Base-by-base conservation (phyloP, 1,140 invertebrate species). In the Megathymus violae region DNA sequence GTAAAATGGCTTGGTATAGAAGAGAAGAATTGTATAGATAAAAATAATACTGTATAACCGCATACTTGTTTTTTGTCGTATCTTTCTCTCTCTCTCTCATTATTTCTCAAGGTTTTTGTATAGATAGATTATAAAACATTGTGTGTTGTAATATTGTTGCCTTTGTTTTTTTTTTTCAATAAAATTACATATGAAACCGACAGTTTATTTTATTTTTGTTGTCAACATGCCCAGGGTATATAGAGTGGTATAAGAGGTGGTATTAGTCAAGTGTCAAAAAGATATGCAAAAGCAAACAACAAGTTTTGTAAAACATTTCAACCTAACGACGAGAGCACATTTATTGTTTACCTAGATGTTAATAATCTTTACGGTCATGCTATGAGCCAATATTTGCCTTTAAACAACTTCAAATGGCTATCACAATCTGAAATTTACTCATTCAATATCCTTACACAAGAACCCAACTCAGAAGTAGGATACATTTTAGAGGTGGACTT, bases 321-420 rank as follows among this genome's bases (percentile, higher is more conserved):
- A 31, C 1, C 17, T 3, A 41, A 50, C 10, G 36, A 78, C 44
- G 51, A 61, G 9, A 51, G 17, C 16, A 74, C 17, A 5, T 89
- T 78, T 70, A 31, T 91, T n/a, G 52, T 77, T 4, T 90, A 91
- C 74, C 69, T 79, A 4, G 91, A 92, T 77, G 69, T 50, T 4
- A 88, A 83, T 48, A 90, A 92, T 70, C 67, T 92, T 11, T 92
- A 92, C 78, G 89, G 89, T 9, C 74, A 52, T 17, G 76, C 77
- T 22, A 88, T 92, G 82, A 6, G 2, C 71, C 62, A 64, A 19
- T 16, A 17, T 7, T 17, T 68, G 34, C 51, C 65, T 4, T 13
- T 40, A 38, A 19, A 17, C n/a, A 38, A 27, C 41, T 67, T 70
- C 31, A 16, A 43, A 41, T 68, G 25, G 16, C 1, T 62, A 14